These are phyloP conservation scores for Salvelinus alpinus DNA, from an alignment of 2,113 vertebrate species.

Conservation along the genomic window DNA sequence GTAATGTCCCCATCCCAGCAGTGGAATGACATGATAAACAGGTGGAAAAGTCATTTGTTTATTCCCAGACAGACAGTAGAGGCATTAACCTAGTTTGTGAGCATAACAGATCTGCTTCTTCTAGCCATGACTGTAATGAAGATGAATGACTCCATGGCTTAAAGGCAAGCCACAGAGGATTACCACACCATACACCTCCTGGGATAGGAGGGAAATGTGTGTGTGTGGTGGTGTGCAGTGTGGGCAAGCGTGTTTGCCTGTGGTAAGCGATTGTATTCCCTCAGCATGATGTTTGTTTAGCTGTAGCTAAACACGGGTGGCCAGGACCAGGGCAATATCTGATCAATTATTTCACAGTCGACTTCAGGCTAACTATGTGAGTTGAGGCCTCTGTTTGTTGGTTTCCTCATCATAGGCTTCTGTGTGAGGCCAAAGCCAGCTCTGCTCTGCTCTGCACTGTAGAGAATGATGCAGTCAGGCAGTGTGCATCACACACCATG, in stretches of 20 bases:
- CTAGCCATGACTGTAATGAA: constrained; percentile 60
- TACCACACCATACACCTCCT: constrained; percentile 35
- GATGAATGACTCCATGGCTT: constrained; percentile 58
- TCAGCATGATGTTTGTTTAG: constrained; percentile 20
- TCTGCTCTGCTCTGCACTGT: not conserved
- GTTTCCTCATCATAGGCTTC: not conserved
- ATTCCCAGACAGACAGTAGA: constrained; percentile 36
- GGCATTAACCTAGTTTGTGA: constrained; percentile 42
- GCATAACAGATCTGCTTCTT: constrained; percentile 58
- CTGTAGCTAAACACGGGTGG: constrained; percentile 14
- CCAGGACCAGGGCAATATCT: constrained; percentile 13
- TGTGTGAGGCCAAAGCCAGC: constrained; percentile 8
- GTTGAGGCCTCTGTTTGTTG: constrained; percentile 10
- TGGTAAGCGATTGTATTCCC: constrained; percentile 2
- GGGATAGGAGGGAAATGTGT: constrained; percentile 31
- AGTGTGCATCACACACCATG: not conserved
- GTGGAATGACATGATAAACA: constrained; percentile 51
- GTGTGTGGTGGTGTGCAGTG: constrained; percentile 18
- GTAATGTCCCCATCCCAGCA: constrained; percentile 18
- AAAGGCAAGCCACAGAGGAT: constrained; percentile 58
- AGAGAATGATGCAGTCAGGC: not conserved
- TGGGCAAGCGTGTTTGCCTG: not conserved
- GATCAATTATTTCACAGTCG: constrained; percentile 35
- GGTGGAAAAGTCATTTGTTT: constrained; percentile 49
- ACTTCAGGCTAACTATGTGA: constrained; percentile 13